A percentile compares a stretch with the other conserved stretches of the same genome.
Evolutionary conservation across 2,113 vertebrate species (phyloP).

Genomic region (Hypocryptadius cinnamomeus): DNA sequence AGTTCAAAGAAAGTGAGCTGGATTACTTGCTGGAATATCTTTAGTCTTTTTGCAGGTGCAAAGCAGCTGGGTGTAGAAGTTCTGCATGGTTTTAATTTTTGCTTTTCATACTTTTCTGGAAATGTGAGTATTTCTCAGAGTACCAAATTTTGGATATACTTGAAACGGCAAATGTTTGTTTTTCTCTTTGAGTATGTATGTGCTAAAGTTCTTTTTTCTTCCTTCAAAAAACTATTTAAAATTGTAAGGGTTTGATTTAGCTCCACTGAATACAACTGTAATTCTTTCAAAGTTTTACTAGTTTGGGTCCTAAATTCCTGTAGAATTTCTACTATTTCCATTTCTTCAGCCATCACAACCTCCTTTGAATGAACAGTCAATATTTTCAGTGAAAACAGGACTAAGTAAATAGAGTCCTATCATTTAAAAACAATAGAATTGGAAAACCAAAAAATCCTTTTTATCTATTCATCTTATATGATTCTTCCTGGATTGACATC

Average conservation of each 20-base stretch:
- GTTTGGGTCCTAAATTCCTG: background rate
- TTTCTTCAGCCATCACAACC: background rate
- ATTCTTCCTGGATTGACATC: background rate
- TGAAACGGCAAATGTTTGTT: constrained; percentile 14
- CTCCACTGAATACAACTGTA: background rate
- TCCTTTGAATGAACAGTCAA: background rate
- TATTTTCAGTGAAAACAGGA: background rate
- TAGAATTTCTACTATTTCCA: background rate
- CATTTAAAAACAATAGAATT: background rate
- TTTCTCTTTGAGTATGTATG: background rate
- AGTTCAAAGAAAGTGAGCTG: background rate
- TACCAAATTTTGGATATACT: background rate
- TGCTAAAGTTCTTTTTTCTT: background rate
- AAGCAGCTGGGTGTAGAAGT: background rate
- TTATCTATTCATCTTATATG: background rate
- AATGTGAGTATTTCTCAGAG: background rate
- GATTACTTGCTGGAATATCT: background rate
- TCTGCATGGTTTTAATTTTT: background rate
- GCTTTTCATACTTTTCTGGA: background rate
- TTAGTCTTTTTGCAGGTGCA: background rate
- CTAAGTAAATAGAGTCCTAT: background rate
- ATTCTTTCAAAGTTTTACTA: background rate
- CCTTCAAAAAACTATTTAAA: background rate
- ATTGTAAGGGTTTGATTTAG: background rate
- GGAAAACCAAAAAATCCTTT: background rate